Conservation (phyloP, 2,113 vertebrate genomes). For the Campylomormyrus tamandua region DNA sequence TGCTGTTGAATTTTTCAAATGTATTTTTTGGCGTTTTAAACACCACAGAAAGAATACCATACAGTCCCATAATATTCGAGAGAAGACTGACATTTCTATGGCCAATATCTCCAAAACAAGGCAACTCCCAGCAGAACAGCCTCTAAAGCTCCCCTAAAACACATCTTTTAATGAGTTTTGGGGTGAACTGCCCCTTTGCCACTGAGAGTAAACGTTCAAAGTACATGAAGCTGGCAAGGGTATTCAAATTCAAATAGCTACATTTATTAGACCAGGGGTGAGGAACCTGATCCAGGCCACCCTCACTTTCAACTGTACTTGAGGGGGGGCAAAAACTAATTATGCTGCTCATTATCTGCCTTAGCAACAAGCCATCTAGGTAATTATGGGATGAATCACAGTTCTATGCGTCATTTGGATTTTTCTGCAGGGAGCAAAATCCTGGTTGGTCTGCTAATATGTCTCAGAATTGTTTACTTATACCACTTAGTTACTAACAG, state of each 20-base stretch:
- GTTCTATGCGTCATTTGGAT: not conserved
- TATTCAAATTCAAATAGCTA: not conserved
- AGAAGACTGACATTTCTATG: not conserved
- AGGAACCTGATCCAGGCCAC: not conserved
- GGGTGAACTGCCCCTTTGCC: not conserved
- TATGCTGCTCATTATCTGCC: not conserved
- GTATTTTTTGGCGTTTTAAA: not conserved
- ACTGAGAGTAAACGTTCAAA: not conserved
- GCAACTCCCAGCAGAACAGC: not conserved
- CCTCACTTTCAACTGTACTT: not conserved
- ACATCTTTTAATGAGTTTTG: not conserved
- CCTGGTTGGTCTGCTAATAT: not conserved
- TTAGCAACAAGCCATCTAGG: not conserved
- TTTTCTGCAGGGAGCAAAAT: not conserved
- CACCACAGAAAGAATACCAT: not conserved
- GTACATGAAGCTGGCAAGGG: not conserved
- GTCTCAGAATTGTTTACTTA: not conserved
- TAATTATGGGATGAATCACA: not conserved
- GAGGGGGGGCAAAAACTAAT: not conserved
- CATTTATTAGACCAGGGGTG: not conserved
- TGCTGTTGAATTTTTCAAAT: not conserved
- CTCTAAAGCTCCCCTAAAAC: not conserved
- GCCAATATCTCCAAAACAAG: not conserved
- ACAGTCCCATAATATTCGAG: not conserved
- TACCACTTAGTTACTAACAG: not conserved